Conservation (phyloP, 2,888 invertebrate species). For the Athalia circularis region DNA sequence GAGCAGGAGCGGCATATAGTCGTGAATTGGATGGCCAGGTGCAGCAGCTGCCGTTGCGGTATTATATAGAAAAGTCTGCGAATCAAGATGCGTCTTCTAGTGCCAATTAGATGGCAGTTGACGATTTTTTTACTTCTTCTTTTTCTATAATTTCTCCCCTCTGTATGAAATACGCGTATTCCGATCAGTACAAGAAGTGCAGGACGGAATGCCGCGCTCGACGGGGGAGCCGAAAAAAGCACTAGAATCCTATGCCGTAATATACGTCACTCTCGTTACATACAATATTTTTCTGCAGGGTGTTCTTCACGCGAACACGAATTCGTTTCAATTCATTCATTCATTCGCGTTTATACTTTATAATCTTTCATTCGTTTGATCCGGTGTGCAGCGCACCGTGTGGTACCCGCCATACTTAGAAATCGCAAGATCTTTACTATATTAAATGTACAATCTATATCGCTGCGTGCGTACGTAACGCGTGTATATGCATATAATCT, state of each 20-base stretch:
- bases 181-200: too few species aligned
- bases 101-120: constrained; percentile 68
- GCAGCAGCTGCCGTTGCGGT: not conserved
- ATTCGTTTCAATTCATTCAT: constrained; percentile 7
- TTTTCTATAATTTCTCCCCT: too few species aligned
- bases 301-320: too few species aligned
- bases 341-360: not conserved
- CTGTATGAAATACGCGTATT: too few species aligned
- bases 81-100: constrained; percentile 61
- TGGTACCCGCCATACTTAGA: not conserved
- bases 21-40: constrained; percentile 18
- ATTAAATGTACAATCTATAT: too few species aligned
- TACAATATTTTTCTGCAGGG: not conserved
- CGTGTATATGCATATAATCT: not conserved
- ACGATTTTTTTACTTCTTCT: constrained; percentile 52
- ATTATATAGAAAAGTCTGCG: constrained; percentile 16
- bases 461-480: too few species aligned
- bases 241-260: not conserved
- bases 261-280: constrained; percentile 8
- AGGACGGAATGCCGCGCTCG: not conserved
- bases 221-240: constrained; percentile 12
- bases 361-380: not conserved
- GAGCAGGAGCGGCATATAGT: not conserved
- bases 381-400: constrained; percentile 1
- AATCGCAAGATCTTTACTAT: constrained; percentile 20